Evolutionary conservation across 2,113 vertebrate genomes (phyloP), one percentile per base, ranked within the genome.

Genomic region (Pangasianodon gigas): DNA sequence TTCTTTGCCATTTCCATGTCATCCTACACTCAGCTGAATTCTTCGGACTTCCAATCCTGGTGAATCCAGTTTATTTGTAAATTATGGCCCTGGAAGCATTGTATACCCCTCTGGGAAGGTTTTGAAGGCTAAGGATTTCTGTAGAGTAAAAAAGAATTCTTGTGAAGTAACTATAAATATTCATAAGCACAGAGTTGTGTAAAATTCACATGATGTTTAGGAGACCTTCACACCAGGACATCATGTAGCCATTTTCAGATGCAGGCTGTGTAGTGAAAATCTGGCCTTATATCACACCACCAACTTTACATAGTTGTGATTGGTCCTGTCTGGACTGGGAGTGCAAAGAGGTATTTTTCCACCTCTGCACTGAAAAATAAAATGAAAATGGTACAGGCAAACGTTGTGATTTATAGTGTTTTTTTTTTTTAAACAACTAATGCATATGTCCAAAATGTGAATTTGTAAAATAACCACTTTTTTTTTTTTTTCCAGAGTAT

Each of bases 321-420:
- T 62, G 56, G 54, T 51, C 56, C 2, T 48, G 51, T 56, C n/a
- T 29, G 29, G 4, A 62, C 18, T 8, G 2, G 37, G 54, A 87
- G 16, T 6, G 2, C 41, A 80, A 48, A 19, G 24, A n/a, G 37
- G 13, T 10, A 46, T 58, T 44, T 77, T 87, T 71, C 44, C 46
- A 82, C n/a, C n/a, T 32, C 26, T 51, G 26, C 24, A 77, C 10
- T 48, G 19, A 44, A 48, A 77, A 75, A 24, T 9, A 48, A 80
- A 80, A 56, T 75, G 9, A 56, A 75, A 86, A 54, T n/a, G n/a
- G 11, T 3, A 37, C 48, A 86, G 74, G n/a, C 67, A 86, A 74
- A 71, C 3, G 29, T 37, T 51, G 24, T 71, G 65, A 69, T 26
- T 69, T 8, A 44, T 58, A 44, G 8, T 18, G 6, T 26, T 44